Evolutionary conservation across 2,888 invertebrate genomes (phyloP), one percentile per base, ranked within the genome.

Genomic region (Geophilus truncorum): DNA sequence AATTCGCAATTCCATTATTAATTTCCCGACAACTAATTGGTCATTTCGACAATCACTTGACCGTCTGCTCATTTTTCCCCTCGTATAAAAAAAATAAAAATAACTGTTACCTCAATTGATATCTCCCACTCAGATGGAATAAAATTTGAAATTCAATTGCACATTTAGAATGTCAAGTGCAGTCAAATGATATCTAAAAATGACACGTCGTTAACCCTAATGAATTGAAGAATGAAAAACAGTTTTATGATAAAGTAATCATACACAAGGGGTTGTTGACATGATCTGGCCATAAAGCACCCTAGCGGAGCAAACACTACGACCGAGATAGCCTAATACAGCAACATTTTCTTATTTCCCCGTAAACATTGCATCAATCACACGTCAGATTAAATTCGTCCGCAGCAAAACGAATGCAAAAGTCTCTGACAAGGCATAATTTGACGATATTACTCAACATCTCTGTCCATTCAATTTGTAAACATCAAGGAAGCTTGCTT

Each of bases 381-480:
- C 28, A 12, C 25, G 21, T n/a, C 51, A 7, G 15, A 40, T 4
- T 4, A 51, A 18, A 51, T 51, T 3, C 18, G 7, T 4, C 40
- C n/a, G n/a, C 12, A 40, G 40, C 18, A 32, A 32, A 4, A 32
- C 32, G 32, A 32, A 32, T 32, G 32, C 32, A 32, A 32, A 32
- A 32, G 32, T 32, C 9, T 4, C 32, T 32, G 32, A 32, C 32
- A 32, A 6, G 32, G 70, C 2, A 12, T 70, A 70, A 70, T 70
- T 70, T 5, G n/a, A 28, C 10, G 70, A 25, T 70, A 70, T 70
- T 70, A 70, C 23, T 70, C 28, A 70, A 70, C 70, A 70, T 70
- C 70, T 70, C n/a, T 70, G 70, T 70, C 70, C 70, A 70, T 70
- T 70, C 70, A 70, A 70, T 70, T 70, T 70, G 70, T 70, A 70